Conservation (phyloP, 35 echinoderm and acorn worm species). For the Eucidaris tribuloides region DNA sequence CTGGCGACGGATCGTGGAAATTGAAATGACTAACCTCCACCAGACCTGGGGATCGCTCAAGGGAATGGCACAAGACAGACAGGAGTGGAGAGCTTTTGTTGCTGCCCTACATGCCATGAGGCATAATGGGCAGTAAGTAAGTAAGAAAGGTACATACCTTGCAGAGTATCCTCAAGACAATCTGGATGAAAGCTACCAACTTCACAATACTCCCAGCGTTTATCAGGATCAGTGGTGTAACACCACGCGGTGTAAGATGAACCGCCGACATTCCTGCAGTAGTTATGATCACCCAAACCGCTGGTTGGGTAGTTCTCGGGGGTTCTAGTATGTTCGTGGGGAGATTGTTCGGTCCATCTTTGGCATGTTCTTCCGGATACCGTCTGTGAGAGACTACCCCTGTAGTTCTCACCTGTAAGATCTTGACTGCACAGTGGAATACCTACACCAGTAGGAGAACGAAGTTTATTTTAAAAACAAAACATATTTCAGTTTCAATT, state of each 20-base stretch:
- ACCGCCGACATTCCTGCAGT: slow-evolving; percentile 68
- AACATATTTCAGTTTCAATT: too few species aligned
- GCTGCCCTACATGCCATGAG: too few species aligned
- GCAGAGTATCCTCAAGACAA: too few species aligned
- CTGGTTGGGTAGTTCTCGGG: slow-evolving; percentile 29
- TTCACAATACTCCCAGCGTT: slow-evolving; percentile 60
- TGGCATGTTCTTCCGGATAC: slow-evolving; percentile 55
- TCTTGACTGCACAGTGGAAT: slow-evolving; percentile 60
- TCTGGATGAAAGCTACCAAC: background rate
- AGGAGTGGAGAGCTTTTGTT: too few species aligned
- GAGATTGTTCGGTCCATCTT: slow-evolving; percentile 52
- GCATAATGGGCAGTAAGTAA: too few species aligned
- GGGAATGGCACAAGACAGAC: too few species aligned
- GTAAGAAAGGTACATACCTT: too few species aligned
- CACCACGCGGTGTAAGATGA: slow-evolving; percentile 55
- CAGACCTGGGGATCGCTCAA: too few species aligned
- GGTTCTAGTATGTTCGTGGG: slow-evolving; percentile 40
- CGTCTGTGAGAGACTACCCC: slow-evolving; percentile 66
- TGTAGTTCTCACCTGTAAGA: slow-evolving; percentile 50
- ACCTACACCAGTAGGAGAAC: too few species aligned
- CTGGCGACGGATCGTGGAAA: too few species aligned
- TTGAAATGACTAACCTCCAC: too few species aligned
- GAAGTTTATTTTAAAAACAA: too few species aligned
- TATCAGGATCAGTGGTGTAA: slow-evolving; percentile 56
- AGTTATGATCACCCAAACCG: slow-evolving; percentile 80